Percentiles rank a stretch among this genome's conserved stretches.
phyloP scores from a whole-genome alignment of 2,113 vertebrate species.

The Brevimyrus niger region DNA sequence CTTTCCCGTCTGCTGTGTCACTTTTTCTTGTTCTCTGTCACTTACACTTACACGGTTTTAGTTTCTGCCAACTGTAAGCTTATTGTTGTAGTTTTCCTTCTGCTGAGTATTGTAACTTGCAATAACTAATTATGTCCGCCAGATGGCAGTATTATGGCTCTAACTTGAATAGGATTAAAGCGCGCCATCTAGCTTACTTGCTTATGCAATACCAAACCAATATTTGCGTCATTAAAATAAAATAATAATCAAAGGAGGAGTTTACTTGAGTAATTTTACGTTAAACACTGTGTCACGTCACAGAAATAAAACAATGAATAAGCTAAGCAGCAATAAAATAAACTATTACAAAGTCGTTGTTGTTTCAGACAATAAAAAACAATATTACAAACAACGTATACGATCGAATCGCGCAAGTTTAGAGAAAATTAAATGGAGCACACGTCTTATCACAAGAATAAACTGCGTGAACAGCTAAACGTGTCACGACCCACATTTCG shows the following conservation, averaged over 20 bases:
- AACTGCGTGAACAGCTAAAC: constrained; percentile 10
- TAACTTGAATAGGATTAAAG: neutral
- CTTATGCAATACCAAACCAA: neutral
- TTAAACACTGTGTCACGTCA: neutral
- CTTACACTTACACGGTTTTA: neutral
- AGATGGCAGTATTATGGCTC: constrained; percentile 31
- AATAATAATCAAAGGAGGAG: neutral
- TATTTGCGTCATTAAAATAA: neutral
- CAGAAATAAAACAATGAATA: neutral
- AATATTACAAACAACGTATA: neutral
- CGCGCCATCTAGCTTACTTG: constrained; percentile 14
- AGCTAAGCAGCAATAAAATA: neutral
- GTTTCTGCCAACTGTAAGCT: too few species aligned
- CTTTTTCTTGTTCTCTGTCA: neutral
- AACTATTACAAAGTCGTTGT: neutral
- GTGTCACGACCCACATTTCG: constrained; percentile 48
- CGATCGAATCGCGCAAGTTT: neutral
- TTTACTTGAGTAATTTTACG: neutral
- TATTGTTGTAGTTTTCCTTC: neutral
- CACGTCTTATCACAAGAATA: neutral
- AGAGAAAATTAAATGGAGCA: neutral
- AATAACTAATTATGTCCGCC: constrained; percentile 26
- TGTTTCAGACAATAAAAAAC: neutral
- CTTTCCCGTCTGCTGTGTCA: neutral
- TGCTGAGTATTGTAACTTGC: constrained; percentile 4